Evolutionary conservation across 1,140 invertebrate species (phyloP), one percentile per base, ranked within the genome.

Genomic region (Bombus confusus): DNA sequence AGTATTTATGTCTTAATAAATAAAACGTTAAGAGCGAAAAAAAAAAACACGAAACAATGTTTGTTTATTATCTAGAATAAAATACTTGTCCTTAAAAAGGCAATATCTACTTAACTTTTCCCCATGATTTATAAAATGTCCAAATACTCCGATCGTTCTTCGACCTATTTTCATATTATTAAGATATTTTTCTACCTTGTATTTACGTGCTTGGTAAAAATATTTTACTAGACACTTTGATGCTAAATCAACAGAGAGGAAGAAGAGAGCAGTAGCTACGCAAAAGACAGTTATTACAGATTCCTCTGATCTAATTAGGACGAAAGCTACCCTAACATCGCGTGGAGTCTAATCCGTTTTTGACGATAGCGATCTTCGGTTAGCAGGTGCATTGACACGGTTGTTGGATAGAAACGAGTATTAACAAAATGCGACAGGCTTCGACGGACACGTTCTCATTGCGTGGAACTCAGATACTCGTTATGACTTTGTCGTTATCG

Each of bases 401-500:
- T 66, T 34, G 34, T 6, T 28, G 34, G 18, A 18, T 43, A 62
- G 31, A 62, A n/a, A 8, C 28, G 52, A 34, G 41, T 4, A 9
- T 41, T 59, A 68, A 59, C n/a, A 52, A 71, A 78, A 78, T n/a
- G 76, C 59, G 83, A 84, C 83, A 79, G 31, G 15, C n/a, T 72
- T 31, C 43, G 59, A 52, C 28, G 71, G 37, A 37, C 25, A 66
- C 31, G 37, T 43, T 22, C 52, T 47, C 66, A 39, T 69, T 76
- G 72, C 72, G 59, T 66, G 72, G 4, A 83, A 82, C n/a, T 43
- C 79, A 31, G 9, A 71, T 47, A 25, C 64, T 68, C 52, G 76
- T 79, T 80, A 80, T 59, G 47, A 84, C 82, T 78, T 78, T 84
- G 66, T 84, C 66, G 76, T 79, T 79, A 79, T 79, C 83, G 83